phyloP scores from a whole-genome alignment of 2,797 vertebrate species.

The Syngnathus acus region DNA sequence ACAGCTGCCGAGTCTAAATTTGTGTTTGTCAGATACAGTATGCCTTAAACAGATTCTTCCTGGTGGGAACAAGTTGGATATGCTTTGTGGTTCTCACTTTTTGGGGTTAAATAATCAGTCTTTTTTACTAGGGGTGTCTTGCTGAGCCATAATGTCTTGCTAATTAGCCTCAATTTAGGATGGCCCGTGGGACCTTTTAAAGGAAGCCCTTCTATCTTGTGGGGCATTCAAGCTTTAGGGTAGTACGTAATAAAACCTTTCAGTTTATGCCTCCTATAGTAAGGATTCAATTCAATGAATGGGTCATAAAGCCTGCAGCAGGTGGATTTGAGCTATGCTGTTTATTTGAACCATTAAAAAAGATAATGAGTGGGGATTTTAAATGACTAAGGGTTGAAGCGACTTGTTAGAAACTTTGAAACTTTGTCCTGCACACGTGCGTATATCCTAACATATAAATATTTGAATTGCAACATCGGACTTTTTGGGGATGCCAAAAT shows the following conservation, averaged over 20 bases:
- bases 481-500: background rate
- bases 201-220: constrained; percentile 49
- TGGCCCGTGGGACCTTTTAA: constrained; percentile 46
- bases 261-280: constrained; percentile 29
- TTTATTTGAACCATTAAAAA: constrained; percentile 47
- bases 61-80: constrained; percentile 38
- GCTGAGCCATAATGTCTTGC: constrained; percentile 61
- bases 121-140: constrained; percentile 58
- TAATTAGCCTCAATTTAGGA: constrained; percentile 67
- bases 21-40: constrained; percentile 8
- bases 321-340: constrained; percentile 44
- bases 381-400: constrained; percentile 37
- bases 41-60: constrained; percentile 12
- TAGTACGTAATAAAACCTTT: constrained; percentile 41
- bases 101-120: constrained; percentile 61
- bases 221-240: constrained; percentile 40
- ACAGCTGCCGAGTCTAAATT: constrained; percentile 11
- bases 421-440: background rate
- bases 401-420: constrained; percentile 36
- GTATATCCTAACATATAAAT: too few relatives aligned
- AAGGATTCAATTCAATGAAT: constrained; percentile 50
- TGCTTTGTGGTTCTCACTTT: constrained; percentile 37
- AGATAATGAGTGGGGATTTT: constrained; percentile 55
- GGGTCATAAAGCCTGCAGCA: constrained; percentile 29
- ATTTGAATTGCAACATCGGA: background rate